These are phyloP conservation scores for Phrynocephalus versicolor DNA, from an alignment of 2,113 vertebrate species.

Conservation along the genomic window DNA sequence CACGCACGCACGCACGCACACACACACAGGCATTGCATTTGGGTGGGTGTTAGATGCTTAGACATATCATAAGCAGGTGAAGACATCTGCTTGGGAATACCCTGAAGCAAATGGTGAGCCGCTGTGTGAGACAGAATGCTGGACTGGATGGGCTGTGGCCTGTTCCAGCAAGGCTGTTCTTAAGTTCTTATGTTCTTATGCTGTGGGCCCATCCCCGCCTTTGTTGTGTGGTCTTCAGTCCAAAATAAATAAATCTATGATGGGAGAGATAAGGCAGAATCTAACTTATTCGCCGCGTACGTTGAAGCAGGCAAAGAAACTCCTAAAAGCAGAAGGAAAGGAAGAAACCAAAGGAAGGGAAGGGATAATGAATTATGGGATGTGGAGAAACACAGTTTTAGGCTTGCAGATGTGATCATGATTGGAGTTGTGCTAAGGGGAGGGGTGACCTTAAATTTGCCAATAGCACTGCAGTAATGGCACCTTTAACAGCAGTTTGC, in stretches of 20 bases:
- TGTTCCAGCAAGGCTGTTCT: too few relatives aligned
- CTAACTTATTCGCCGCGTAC: neutral
- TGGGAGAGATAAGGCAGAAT: neutral
- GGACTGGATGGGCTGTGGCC: too few relatives aligned
- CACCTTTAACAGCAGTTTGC: neutral
- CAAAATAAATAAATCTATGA: neutral
- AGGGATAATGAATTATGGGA: neutral
- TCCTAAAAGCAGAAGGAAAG: neutral
- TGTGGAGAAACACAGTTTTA: neutral
- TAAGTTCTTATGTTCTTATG: too few relatives aligned
- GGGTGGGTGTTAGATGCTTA: neutral
- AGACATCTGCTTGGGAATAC: too few relatives aligned
- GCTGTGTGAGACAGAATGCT: too few relatives aligned
- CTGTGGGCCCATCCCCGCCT: neutral
- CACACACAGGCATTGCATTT: neutral
- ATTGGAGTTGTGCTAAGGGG: neutral
- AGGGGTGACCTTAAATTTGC: neutral
- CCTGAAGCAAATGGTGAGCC: too few relatives aligned
- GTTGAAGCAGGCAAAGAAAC: neutral
- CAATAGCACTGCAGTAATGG: neutral
- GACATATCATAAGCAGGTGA: too few relatives aligned
- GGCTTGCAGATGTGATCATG: neutral
- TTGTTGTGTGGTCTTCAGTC: neutral
- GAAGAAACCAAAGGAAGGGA: neutral
- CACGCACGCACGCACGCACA: too few relatives aligned